phyloP scores from a whole-genome alignment of 2,113 vertebrate genomes.

The Formicarius rufipectus region DNA sequence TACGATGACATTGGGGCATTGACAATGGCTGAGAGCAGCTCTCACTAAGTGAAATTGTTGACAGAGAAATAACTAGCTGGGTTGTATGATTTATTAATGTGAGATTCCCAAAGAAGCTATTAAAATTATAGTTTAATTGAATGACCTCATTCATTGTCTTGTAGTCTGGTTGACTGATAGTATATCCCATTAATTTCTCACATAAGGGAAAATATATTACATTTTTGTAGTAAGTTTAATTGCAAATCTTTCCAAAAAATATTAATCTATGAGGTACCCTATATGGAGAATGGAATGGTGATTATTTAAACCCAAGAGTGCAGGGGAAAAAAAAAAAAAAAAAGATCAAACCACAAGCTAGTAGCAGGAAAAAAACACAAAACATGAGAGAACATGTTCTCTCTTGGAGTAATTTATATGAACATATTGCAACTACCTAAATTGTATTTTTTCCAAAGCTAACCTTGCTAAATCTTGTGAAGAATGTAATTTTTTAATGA shows the following conservation, averaged over 20 bases:
- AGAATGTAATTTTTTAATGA: neutral
- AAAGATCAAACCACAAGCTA: neutral
- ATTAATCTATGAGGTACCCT: neutral
- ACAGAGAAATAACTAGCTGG: neutral
- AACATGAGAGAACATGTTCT: rapidly evolving
- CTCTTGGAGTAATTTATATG: neutral
- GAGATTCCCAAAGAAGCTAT: neutral
- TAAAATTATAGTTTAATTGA: neutral
- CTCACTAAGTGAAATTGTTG: neutral
- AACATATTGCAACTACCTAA: neutral
- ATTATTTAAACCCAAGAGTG: neutral
- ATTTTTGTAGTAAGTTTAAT: neutral
- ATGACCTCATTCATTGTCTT: neutral
- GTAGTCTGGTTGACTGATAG: neutral
- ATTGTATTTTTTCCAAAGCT: neutral
- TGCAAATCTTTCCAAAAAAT: neutral
- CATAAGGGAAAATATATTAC: neutral
- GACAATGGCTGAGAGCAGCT: neutral
- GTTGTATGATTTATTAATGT: neutral
- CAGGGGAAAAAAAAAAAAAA: too few relatives aligned
- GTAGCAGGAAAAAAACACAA: too few relatives aligned
- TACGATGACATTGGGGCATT: neutral
- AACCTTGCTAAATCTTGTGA: neutral
- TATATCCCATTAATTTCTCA: neutral
- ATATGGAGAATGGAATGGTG: neutral